These are phyloP conservation scores for Drosophila virilis DNA, from an alignment of 1,140 invertebrate genomes.

Conservation along the genomic window DNA sequence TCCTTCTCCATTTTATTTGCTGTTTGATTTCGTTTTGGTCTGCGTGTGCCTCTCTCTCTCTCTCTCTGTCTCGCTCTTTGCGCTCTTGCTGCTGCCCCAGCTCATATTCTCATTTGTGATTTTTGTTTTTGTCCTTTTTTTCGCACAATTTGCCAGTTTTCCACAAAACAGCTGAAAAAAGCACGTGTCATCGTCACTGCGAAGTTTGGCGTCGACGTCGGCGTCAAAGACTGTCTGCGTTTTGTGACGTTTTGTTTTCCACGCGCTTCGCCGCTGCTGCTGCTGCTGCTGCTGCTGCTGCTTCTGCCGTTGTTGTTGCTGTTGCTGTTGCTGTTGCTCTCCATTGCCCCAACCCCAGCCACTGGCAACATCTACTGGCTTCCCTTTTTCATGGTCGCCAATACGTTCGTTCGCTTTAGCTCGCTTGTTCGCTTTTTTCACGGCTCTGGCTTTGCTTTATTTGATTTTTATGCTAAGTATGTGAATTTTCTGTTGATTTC, in stretches of 20 bases:
- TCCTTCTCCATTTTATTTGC: slow-evolving; percentile 38
- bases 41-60: slow-evolving; percentile 4
- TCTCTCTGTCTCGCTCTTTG: slow-evolving; percentile 24
- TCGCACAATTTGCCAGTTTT: slow-evolving; percentile 75
- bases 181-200: slow-evolving; percentile 78
- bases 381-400: slow-evolving; percentile 71
- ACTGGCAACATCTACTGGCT: slow-evolving; percentile 7
- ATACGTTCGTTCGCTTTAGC: slow-evolving; percentile 39
- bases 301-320: neutral
- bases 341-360: neutral
- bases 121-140: slow-evolving; percentile 82
- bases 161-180: slow-evolving; percentile 83
- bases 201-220: slow-evolving; percentile 31
- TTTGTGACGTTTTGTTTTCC: slow-evolving; percentile 52
- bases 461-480: slow-evolving; percentile 72
- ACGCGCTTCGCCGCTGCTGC: slow-evolving; percentile 19
- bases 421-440: slow-evolving; percentile 49
- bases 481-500: slow-evolving; percentile 69
- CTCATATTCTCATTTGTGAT: slow-evolving; percentile 56
- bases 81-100: slow-evolving; percentile 11
- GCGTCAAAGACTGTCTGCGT: slow-evolving; percentile 65
- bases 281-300: neutral
- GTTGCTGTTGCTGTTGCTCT: slow-evolving; percentile 13
- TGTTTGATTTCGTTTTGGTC: slow-evolving; percentile 41
- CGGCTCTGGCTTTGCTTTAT: slow-evolving; percentile 55